Conservation (phyloP, 2,888 invertebrate genomes). For the Drosophila nr. perissopoda region DNA sequence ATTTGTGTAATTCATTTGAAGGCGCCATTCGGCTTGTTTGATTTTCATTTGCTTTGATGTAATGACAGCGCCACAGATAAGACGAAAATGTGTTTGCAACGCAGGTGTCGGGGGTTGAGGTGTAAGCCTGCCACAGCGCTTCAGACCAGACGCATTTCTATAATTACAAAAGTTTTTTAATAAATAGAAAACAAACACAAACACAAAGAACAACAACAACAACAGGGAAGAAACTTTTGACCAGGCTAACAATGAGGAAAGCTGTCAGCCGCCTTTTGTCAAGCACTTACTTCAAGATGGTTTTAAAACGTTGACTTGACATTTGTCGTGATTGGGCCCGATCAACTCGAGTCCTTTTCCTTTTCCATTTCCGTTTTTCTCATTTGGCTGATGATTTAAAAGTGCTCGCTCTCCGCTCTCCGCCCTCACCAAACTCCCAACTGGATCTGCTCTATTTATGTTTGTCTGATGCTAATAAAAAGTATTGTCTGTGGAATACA, state of each 20-base stretch:
- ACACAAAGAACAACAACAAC: conserved; percentile 43
- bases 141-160: conserved; percentile 68
- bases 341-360: conserved; percentile 49
- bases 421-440: neutral
- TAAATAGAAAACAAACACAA: conserved; percentile 74
- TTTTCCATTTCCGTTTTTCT: conserved; percentile 26
- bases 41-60: conserved; percentile 61
- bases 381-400: conserved; percentile 54
- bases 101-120: conserved; percentile 43
- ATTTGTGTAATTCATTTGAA: conserved; percentile 49
- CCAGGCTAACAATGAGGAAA: conserved; percentile 43
- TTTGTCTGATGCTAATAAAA: conserved; percentile 58
- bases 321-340: conserved; percentile 43
- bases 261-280: conserved; percentile 33
- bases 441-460: conserved; percentile 22
- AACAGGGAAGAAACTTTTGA: conserved; percentile 31
- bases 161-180: conserved; percentile 84
- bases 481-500: conserved; percentile 47
- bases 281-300: conserved; percentile 57
- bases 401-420: neutral
- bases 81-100: conserved; percentile 14
- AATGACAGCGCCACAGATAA: conserved; percentile 28
- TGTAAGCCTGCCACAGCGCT: conserved; percentile 17
- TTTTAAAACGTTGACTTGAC: conserved; percentile 58
- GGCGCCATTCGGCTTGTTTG: conserved; percentile 42